Evolutionary conservation across 2,797 vertebrate species (phyloP).

Genomic region (Myotis findleyi): DNA sequence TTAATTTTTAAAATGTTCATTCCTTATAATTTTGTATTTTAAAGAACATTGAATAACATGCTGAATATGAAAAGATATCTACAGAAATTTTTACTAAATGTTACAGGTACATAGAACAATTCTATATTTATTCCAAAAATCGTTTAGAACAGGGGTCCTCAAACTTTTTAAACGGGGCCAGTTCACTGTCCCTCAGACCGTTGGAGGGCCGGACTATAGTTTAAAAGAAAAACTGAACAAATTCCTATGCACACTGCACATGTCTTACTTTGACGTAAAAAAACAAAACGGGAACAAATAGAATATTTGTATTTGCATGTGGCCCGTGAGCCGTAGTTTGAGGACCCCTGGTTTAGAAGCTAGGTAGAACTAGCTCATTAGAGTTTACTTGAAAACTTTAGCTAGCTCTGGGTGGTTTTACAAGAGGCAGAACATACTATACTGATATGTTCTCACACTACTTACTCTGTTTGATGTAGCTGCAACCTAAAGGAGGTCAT

Average conservation of each 20-base stretch:
- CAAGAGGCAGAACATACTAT: not conserved
- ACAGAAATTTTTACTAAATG: not conserved
- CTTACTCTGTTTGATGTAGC: conserved; percentile 43
- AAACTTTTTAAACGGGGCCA: no score
- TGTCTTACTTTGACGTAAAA: no score
- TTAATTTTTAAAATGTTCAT: conserved; percentile 16
- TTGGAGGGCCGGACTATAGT: no score
- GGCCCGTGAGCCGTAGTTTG: no score
- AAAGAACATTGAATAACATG: conserved; percentile 27
- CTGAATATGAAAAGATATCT: not conserved
- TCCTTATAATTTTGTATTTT: conserved; percentile 38
- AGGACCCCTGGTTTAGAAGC: not conserved
- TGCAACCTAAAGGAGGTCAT: conserved; percentile 22
- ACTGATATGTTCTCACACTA: not conserved
- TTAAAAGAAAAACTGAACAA: no score
- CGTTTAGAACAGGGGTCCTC: not conserved
- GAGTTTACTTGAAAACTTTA: conserved; percentile 32
- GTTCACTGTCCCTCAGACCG: no score
- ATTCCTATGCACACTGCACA: no score
- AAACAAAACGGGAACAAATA: no score
- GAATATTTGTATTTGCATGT: no score
- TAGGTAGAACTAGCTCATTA: not conserved
- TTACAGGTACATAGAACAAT: not conserved
- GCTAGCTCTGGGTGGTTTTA: not conserved
- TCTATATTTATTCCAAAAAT: not conserved